A percentile compares a stretch with the other conserved stretches of the same genome.
These are phyloP conservation scores for Lamellibrachia columna DNA, from an alignment of 2,888 invertebrate genomes.

Conservation along the genomic window DNA sequence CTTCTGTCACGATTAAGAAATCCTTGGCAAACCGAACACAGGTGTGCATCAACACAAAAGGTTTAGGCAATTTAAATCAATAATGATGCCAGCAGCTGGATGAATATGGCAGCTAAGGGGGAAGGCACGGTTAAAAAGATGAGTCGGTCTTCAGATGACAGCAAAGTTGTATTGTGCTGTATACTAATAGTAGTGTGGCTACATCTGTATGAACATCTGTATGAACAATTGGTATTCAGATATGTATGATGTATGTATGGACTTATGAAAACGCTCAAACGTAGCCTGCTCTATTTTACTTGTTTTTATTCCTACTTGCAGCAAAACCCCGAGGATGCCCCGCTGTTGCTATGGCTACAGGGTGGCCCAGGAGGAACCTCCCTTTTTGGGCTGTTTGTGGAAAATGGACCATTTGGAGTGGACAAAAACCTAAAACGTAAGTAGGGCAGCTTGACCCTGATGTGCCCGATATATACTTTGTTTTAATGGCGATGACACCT, in stretches of 20 bases:
- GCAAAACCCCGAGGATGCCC: conserved; percentile 47
- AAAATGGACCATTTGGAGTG: conserved; percentile 81
- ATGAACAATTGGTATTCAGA: neutral
- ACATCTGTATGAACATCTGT: too few species aligned
- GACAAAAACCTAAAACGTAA: conserved; percentile 61
- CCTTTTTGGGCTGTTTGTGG: conserved; percentile 70
- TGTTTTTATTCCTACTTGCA: neutral
- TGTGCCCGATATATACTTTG: too few species aligned
- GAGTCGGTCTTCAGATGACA: neutral
- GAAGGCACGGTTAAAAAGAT: neutral
- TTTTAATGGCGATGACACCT: too few species aligned
- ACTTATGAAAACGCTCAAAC: neutral
- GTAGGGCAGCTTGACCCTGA: conserved; percentile 23
- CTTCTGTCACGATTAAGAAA: too few species aligned
- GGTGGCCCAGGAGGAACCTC: conserved; percentile 67
- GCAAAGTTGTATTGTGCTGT: too few species aligned
- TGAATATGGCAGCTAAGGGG: too few species aligned
- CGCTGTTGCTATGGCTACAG: conserved; percentile 66
- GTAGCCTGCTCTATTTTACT: neutral
- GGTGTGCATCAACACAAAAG: too few species aligned
- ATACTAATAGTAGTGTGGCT: too few species aligned
- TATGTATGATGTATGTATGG: neutral
- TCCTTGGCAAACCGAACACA: too few species aligned
- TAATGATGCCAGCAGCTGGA: too few species aligned
- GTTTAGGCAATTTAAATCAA: too few species aligned